Conservation (phyloP, 2,113 vertebrate genomes). For the Psophia crepitans region DNA sequence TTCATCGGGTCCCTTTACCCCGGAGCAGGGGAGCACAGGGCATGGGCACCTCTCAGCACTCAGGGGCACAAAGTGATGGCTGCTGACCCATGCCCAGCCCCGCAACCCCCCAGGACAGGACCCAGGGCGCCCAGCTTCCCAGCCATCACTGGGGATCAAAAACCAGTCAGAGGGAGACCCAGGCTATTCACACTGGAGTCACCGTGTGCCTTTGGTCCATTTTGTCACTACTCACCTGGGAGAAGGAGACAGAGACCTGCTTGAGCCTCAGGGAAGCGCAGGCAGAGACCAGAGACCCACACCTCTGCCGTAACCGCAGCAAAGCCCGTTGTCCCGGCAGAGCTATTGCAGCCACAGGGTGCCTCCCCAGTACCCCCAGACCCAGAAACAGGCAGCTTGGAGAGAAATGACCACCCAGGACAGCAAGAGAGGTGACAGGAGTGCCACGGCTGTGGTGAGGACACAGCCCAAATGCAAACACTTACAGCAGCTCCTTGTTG, state of each 20-base stretch:
- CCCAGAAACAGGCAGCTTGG: not conserved
- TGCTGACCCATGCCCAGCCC: not conserved
- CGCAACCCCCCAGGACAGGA: fast-evolving
- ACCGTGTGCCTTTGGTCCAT: not conserved
- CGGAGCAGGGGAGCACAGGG: not conserved
- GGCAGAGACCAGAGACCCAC: not conserved
- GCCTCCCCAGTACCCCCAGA: not conserved
- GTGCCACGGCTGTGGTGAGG: not conserved
- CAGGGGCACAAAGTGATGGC: not conserved
- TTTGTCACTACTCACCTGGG: not conserved
- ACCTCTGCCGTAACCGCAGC: fast-evolving
- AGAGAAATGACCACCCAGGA: not conserved
- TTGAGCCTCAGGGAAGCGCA: not conserved
- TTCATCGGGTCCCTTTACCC: not conserved
- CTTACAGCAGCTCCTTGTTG: slow-evolving; percentile 78
- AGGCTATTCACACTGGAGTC: not conserved
- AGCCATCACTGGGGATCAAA: not conserved
- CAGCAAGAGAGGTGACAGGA: not conserved
- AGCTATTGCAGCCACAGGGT: not conserved
- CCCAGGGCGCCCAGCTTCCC: not conserved
- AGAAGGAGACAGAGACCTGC: not conserved
- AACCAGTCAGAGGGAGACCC: not conserved
- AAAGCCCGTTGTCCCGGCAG: not conserved
- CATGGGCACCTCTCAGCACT: not conserved
- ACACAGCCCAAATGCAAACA: not conserved